These are phyloP conservation scores for Lagodon rhomboides DNA, from an alignment of 2,797 vertebrate genomes.

Conservation along the genomic window DNA sequence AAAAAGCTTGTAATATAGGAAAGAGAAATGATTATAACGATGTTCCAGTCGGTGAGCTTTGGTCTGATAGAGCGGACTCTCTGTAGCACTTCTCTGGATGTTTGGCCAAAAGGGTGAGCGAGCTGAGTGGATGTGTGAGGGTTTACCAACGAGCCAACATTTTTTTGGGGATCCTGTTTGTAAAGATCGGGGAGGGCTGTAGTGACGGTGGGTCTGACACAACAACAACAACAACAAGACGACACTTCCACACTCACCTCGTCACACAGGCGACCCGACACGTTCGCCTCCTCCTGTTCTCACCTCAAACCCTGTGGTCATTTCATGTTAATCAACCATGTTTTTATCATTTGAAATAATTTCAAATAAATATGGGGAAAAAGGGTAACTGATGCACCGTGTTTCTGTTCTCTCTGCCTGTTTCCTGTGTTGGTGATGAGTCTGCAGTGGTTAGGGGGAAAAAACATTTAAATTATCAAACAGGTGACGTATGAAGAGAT, in stretches of 20 bases:
- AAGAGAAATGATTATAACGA: conserved; percentile 73
- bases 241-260: conserved; percentile 32
- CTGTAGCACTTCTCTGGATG: conserved; percentile 56
- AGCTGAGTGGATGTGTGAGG: conserved; percentile 42
- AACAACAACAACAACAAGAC: neutral
- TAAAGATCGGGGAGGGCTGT: neutral
- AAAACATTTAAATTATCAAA: no score
- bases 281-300: conserved; percentile 35
- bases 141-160: conserved; percentile 31
- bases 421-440: neutral
- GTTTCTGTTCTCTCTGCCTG: neutral
- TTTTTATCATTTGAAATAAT: conserved; percentile 83
- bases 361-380: conserved; percentile 81
- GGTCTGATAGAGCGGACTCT: conserved; percentile 55
- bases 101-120: conserved; percentile 42
- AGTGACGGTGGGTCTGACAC: neutral
- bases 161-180: conserved; percentile 32
- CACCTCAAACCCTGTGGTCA: conserved; percentile 61
- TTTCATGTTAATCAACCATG: conserved; percentile 79
- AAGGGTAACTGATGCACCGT: conserved; percentile 51
- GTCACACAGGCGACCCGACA: conserved; percentile 41
- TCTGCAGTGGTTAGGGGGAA: no score
- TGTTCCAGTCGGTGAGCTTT: conserved; percentile 65
- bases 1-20: conserved; percentile 87
- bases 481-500: no score